Percentiles rank a stretch among this genome's conserved stretches.
Evolutionary conservation across 2,888 invertebrate species (phyloP).

Genomic region (Torymus auratus): DNA sequence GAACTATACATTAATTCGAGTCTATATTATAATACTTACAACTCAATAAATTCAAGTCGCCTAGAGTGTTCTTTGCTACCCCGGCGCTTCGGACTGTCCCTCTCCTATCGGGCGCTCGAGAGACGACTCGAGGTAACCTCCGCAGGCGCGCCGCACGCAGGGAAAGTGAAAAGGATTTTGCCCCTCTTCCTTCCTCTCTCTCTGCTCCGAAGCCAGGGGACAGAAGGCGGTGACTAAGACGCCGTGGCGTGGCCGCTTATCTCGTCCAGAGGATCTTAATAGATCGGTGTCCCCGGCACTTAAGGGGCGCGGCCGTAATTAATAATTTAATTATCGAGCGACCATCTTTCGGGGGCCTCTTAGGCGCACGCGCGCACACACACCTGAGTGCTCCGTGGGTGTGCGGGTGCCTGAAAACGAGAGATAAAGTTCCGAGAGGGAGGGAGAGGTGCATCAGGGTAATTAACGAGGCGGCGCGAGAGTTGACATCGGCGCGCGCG

Average conservation of each 20-base stretch:
- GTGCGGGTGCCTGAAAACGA: slow-evolving; percentile 25
- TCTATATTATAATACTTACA: no score
- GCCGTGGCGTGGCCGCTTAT: slow-evolving; percentile 4
- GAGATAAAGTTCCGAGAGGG: slow-evolving; percentile 43
- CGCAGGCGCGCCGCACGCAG: background rate
- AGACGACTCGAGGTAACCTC: no score
- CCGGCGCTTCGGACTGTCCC: background rate
- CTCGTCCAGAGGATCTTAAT: slow-evolving; percentile 36
- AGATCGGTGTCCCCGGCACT: slow-evolving; percentile 18
- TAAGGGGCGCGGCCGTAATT: slow-evolving; percentile 37
- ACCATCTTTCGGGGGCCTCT: slow-evolving; percentile 27
- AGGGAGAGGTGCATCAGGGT: slow-evolving; percentile 19
- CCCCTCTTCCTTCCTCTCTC: no score
- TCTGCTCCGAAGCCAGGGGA: background rate
- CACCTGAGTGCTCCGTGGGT: no score
- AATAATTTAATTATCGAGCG: slow-evolving; percentile 55
- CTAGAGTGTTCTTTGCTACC: no score
- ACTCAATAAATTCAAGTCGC: no score
- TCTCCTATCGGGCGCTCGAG: background rate
- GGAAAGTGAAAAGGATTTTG: slow-evolving; percentile 20
- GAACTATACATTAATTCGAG: no score
- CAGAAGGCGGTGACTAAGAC: no score
- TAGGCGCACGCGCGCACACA: no score
- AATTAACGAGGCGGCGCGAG: slow-evolving; percentile 47
- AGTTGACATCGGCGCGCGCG: slow-evolving; percentile 39